These are phyloP conservation scores for Phortica okadai DNA, from an alignment of 2,888 invertebrate genomes.

Conservation along the genomic window DNA sequence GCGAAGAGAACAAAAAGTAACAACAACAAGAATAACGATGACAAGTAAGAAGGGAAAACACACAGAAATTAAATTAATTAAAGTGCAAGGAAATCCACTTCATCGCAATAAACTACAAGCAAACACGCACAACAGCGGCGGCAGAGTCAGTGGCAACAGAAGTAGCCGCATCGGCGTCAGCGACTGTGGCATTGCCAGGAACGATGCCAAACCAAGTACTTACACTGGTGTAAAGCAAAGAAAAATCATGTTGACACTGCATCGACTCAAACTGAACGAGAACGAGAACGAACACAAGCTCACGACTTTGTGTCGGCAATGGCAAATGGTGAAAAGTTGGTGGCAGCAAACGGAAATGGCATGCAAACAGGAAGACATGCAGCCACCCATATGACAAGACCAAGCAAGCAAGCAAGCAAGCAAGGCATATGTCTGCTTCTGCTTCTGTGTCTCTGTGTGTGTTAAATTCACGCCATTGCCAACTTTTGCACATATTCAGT, in stretches of 20 bases:
- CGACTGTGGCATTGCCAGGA: not conserved
- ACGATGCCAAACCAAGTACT: not conserved
- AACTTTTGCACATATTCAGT: too few species aligned
- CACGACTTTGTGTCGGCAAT: not conserved
- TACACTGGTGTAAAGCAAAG: not conserved
- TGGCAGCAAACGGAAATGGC: not conserved
- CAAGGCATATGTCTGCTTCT: not conserved
- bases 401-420: not conserved
- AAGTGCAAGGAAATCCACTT: conserved; percentile 13
- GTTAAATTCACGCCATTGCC: too few species aligned
- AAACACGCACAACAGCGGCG: not conserved
- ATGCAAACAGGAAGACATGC: conserved; percentile 2
- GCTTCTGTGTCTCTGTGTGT: too few species aligned
- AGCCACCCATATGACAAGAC: not conserved
- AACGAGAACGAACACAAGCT: too few species aligned
- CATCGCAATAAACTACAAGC: not conserved
- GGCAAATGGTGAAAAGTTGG: not conserved
- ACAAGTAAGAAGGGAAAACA: not conserved
- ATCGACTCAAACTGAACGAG: not conserved
- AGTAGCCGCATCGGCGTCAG: not conserved
- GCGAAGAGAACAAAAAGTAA: not conserved
- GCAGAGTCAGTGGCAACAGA: not conserved
- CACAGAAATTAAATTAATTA: conserved; percentile 1
- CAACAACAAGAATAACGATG: not conserved
- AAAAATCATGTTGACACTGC: not conserved